Percentiles rank a stretch among this genome's conserved stretches.
Conservation (phyloP, 1,140 invertebrate species). For the Procambarus virginalis region DNA sequence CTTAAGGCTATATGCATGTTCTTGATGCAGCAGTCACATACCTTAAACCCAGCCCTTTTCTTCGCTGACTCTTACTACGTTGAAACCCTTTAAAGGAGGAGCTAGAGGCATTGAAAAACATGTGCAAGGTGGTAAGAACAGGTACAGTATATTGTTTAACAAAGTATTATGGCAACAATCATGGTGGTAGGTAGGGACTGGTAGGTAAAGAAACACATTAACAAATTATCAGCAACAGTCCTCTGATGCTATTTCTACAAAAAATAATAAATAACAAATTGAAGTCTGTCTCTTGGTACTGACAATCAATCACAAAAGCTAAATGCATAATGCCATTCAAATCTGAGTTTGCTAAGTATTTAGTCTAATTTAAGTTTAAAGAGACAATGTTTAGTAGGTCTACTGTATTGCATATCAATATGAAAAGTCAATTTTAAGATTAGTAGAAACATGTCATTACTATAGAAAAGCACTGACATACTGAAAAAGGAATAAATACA, state of each 20-base stretch:
- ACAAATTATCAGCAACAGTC: neutral
- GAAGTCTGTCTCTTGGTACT: neutral
- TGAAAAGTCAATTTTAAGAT: neutral
- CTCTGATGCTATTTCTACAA: neutral
- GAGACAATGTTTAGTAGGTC: neutral
- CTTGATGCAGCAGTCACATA: constrained; percentile 8
- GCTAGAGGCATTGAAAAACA: constrained; percentile 28
- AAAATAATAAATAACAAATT: neutral
- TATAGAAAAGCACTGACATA: neutral
- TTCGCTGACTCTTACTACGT: constrained; percentile 50
- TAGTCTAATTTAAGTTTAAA: neutral
- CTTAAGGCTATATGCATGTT: too few relatives aligned
- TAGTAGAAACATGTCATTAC: neutral
- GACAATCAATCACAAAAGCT: neutral
- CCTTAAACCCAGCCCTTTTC: constrained; percentile 45
- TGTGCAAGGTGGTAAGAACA: constrained; percentile 38
- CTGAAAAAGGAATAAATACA: constrained; percentile 12
- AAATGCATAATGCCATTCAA: neutral
- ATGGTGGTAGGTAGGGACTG: neutral
- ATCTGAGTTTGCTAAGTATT: neutral
- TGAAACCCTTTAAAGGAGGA: constrained; percentile 49
- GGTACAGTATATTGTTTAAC: neutral
- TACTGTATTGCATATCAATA: neutral
- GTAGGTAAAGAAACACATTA: neutral
- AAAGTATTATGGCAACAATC: neutral